These are phyloP conservation scores for Heptranchias perlo DNA, from an alignment of 2,113 vertebrate species.

Conservation along the genomic window DNA sequence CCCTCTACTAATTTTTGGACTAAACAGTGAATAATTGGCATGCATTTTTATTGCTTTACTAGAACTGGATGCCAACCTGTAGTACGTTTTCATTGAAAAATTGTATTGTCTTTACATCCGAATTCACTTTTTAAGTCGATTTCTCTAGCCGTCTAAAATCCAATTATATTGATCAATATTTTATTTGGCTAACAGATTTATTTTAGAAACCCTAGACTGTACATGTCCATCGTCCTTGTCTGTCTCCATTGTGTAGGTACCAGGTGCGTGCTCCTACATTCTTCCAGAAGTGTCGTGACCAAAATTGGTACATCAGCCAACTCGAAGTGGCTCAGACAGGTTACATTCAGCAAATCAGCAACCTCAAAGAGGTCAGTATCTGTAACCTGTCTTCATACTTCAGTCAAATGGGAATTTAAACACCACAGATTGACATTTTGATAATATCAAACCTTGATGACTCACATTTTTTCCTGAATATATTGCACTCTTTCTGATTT, in stretches of 20 bases:
- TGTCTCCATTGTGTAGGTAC: constrained; percentile 63
- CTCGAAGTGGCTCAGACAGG: constrained; percentile 86
- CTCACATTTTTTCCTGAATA: neutral
- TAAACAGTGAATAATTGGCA: neutral
- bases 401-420: neutral
- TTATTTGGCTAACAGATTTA: neutral
- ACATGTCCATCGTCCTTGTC: no score
- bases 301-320: constrained; percentile 97
- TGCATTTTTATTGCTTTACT: neutral
- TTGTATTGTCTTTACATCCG: neutral
- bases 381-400: neutral
- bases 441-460: neutral
- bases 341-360: constrained; percentile 95
- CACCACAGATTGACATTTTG: neutral
- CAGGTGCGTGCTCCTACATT: constrained; percentile 96
- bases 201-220: neutral
- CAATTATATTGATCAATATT: neutral
- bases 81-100: neutral
- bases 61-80: neutral
- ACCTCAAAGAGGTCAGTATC: constrained; percentile 84
- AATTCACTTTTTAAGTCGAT: neutral
- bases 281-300: constrained; percentile 96
- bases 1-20: neutral
- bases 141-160: neutral
- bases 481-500: neutral